These are phyloP conservation scores for Cryptotermes secundus DNA, from an alignment of 1,140 invertebrate species.

Conservation along the genomic window DNA sequence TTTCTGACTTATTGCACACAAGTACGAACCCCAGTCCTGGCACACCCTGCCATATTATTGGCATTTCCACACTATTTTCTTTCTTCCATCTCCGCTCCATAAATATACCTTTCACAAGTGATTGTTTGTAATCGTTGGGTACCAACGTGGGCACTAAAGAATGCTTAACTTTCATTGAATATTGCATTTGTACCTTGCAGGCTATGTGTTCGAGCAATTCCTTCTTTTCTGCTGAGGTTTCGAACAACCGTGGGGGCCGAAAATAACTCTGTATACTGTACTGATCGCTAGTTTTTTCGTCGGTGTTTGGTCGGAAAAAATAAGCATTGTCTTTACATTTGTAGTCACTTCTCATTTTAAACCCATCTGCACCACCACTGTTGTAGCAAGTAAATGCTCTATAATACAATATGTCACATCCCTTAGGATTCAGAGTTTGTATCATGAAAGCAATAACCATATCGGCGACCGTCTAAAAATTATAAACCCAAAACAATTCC, in stretches of 20 bases:
- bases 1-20: constrained; percentile 30
- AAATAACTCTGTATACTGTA: neutral
- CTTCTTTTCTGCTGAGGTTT: constrained; percentile 34
- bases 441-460: constrained; percentile 37
- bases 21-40: constrained; percentile 32
- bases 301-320: neutral
- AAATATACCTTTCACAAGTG: constrained; percentile 31
- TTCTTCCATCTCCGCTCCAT: constrained; percentile 34
- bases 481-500: neutral
- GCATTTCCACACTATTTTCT: constrained; percentile 14
- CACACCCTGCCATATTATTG: constrained; percentile 35
- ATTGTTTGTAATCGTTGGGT: constrained; percentile 12
- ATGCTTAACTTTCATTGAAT: constrained; percentile 36
- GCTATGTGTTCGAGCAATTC: constrained; percentile 32
- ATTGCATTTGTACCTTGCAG: constrained; percentile 32
- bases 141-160: constrained; percentile 30
- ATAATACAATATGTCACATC: constrained; percentile 35
- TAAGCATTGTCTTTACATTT: neutral
- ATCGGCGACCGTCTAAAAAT: neutral
- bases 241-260: constrained; percentile 25
- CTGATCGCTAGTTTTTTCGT: neutral
- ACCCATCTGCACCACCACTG: neutral
- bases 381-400: constrained; percentile 32
- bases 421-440: constrained; percentile 34
- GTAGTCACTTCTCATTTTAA: neutral